Base-by-base conservation (phyloP, 2,113 vertebrate species). In the Gasterosteus aculeatus region DNA sequence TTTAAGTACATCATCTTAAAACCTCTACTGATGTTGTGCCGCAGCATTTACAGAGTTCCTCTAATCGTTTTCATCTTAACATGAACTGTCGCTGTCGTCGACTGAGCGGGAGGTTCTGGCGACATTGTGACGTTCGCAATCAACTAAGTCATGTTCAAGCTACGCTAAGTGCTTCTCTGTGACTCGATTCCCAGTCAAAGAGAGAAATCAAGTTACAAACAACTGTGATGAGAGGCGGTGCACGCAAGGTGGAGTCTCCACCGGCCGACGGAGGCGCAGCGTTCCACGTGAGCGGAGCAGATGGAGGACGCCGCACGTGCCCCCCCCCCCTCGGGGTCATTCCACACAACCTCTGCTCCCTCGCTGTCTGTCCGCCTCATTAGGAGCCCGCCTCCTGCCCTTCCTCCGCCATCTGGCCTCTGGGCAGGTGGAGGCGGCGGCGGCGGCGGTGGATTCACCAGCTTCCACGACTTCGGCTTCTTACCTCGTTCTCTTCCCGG, bases 281-380 rank as follows among this genome's bases (percentile, higher is more conserved):
- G 74, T 79, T 81, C 53, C 80, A 85, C 82, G 84, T 77, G 82
- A 78, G 68, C 72, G 70, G 74, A 72, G 77, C 88, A 88, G 88
- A 88, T 82, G 88, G 88, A 69, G 1, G 70, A 58, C 19, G 29
- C 84, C 9, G 53, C 22, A 57, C 49, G 78, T 62, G 78, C 78
- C 82, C 86, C 84, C 85, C 73, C 85, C 84, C 85, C 73, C 61
- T 80, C 70, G 3, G 60, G 84, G 80, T 88, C 84, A 78, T 73
- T 84, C 80, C 75, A 29, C 68, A 5, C 10, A 67, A 82, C 82
- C 85, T 74, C 72, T 59, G 81, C 85, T 75, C 76, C 42, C 14
- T 75, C 78, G 56, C 73, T 31, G 86, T 78, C 87, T 88, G 84
- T 88, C 82, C 73, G 86, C 85, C 82, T 90, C 88, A 88, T 90